A percentile compares a stretch with the other conserved stretches of the same genome.
Evolutionary conservation across 1,140 invertebrate genomes (phyloP).

Genomic region (Oreohelix idahoensis): DNA sequence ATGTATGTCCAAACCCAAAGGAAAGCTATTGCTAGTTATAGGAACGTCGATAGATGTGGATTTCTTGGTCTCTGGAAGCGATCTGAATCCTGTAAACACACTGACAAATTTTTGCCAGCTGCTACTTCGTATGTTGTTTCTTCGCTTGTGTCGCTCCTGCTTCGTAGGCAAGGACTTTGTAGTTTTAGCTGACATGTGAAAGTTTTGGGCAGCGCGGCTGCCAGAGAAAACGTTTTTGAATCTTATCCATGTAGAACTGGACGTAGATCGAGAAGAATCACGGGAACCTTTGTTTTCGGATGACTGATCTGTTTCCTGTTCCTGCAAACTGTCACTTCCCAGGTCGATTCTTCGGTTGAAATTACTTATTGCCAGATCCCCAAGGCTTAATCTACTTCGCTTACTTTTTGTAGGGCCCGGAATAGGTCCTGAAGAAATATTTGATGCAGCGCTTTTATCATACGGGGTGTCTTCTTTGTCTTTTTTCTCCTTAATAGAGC

Average conservation of each 20-base stretch:
- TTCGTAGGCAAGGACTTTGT: not conserved
- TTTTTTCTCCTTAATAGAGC: not conserved
- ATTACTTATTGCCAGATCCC: constrained; percentile 30
- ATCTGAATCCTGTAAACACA: constrained; percentile 35
- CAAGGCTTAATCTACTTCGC: constrained; percentile 22
- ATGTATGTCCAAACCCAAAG: constrained; percentile 3
- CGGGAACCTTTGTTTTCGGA: not conserved
- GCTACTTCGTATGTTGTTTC: not conserved
- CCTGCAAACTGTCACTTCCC: not conserved
- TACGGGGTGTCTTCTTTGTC: not conserved
- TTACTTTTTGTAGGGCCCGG: constrained; percentile 13
- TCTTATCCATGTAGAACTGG: constrained; percentile 2
- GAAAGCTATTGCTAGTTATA: not conserved
- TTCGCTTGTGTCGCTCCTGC: not conserved
- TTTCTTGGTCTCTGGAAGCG: constrained; percentile 29
- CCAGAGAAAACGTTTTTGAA: constrained; percentile 36
- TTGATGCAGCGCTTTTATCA: not conserved
- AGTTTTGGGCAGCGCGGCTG: not conserved
- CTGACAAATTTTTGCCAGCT: constrained; percentile 34
- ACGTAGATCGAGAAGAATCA: not conserved
- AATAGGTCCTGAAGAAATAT: not conserved
- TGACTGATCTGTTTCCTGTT: not conserved
- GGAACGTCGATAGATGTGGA: not conserved
- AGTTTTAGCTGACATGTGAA: not conserved
- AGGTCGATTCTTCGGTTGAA: constrained; percentile 34